Evolutionary conservation across 2,888 invertebrate genomes (phyloP).

Genomic region (Tanypteryx hageni): DNA sequence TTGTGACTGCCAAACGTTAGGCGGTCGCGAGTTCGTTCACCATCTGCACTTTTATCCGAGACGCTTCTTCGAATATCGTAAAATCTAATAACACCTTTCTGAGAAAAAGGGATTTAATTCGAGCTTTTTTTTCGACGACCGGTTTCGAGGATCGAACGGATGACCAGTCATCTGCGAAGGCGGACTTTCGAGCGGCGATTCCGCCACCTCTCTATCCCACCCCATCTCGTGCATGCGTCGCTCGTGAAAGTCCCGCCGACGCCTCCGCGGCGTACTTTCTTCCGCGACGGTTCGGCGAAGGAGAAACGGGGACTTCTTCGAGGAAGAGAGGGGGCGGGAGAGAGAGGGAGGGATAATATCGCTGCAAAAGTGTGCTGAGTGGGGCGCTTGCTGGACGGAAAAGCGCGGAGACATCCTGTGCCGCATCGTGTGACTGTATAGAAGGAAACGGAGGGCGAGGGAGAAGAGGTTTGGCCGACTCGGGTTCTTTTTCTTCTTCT

Average conservation of each 20-base stretch:
- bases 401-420: neutral
- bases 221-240: neutral
- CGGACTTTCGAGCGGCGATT: neutral
- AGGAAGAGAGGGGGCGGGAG: neutral
- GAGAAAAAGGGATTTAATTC: neutral
- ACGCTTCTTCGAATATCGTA: neutral
- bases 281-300: neutral
- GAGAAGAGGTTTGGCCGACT: neutral
- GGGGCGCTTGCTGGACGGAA: neutral
- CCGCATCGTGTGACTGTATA: neutral
- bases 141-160: conserved; percentile 19
- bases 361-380: neutral
- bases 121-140: neutral
- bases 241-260: neutral
- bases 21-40: neutral
- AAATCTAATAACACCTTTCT: neutral
- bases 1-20: neutral
- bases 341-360: neutral
- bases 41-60: neutral
- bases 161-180: neutral
- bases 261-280: neutral
- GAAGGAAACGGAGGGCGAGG: neutral
- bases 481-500: too few species aligned
- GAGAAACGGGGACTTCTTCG: neutral
- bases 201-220: neutral